Base-by-base conservation (phyloP, 2,797 vertebrate genomes). In the Manis pentadactyla region DNA sequence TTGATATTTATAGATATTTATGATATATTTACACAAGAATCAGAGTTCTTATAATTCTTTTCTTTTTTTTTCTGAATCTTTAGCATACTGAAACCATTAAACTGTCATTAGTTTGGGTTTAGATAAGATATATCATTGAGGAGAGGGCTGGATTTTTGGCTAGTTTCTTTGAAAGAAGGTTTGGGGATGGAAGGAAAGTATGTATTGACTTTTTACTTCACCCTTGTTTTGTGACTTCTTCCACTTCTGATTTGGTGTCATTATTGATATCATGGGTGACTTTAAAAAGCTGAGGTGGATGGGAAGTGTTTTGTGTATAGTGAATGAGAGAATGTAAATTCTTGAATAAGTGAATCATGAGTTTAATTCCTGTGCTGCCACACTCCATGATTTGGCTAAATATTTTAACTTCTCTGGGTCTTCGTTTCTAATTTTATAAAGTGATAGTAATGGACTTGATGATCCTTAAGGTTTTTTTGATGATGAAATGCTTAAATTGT, bases 311-410 rank as follows among this genome's bases (percentile, higher is more conserved):
- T 49, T 64, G 18, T 61, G 34, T 86, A 13, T 77, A 39, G 34
- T 75, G 57, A 95, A 94, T 81, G 61, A 91, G 39, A 81, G 57
- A 78, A 74, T 59, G 12, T 91, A 93, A 88, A 74, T 88, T 95
- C 29, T 66, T 71, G 23, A 87, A 63, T 78, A 15, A 91, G 59
- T 64, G 83, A 51, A 42, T 92, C 27, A 37, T 90, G 57, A 71
- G n/a, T 74, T 78, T 87, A 90, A 86, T 86, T 94, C n/a, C 34
- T 71, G 4, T 92, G 23, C 31, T 88, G 61, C 23, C 51, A 53
- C 4, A 19, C 7, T 69, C 23, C 51, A 8, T 81, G 53, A 64
- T 94, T 94, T 90, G 27, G 21, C 42, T 75, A 57, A 89, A 57
- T 61, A 4, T 85, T 68, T 88, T 83, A 68, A 53, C 23, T 73